These are phyloP conservation scores for Tylochromis polylepis DNA, from an alignment of 2,113 vertebrate genomes.

Conservation along the genomic window DNA sequence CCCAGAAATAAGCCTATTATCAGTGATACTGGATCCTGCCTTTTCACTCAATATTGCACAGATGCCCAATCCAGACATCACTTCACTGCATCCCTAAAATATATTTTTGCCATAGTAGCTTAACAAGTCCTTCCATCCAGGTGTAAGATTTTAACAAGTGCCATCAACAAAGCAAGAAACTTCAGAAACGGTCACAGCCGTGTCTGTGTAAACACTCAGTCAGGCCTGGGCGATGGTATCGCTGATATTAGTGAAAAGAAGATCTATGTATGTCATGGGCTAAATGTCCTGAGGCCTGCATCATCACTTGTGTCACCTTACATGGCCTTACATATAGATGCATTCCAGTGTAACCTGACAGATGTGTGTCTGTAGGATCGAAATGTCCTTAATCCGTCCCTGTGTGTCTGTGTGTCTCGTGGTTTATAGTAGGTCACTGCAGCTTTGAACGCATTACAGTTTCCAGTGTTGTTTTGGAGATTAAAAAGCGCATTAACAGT, in stretches of 20 bases:
- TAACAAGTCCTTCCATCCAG: background rate
- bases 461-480: background rate
- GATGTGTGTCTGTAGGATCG: background rate
- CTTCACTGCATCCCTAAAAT: background rate
- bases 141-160: background rate
- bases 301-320: background rate
- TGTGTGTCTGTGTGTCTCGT: background rate
- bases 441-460: background rate
- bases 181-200: background rate
- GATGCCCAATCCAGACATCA: background rate
- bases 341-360: background rate
- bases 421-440: background rate
- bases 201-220: background rate
- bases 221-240: background rate
- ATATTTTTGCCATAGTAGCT: background rate
- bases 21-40: background rate
- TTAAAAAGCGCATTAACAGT: background rate
- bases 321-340: background rate
- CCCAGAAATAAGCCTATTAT: background rate
- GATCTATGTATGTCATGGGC: background rate
- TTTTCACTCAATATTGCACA: background rate
- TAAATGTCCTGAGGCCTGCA: background rate
- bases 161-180: background rate
- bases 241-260: background rate
- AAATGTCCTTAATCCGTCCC: background rate